Evolutionary conservation across 23 tunicate species (phyloP).

Genomic region (Phallusia fumigata): DNA sequence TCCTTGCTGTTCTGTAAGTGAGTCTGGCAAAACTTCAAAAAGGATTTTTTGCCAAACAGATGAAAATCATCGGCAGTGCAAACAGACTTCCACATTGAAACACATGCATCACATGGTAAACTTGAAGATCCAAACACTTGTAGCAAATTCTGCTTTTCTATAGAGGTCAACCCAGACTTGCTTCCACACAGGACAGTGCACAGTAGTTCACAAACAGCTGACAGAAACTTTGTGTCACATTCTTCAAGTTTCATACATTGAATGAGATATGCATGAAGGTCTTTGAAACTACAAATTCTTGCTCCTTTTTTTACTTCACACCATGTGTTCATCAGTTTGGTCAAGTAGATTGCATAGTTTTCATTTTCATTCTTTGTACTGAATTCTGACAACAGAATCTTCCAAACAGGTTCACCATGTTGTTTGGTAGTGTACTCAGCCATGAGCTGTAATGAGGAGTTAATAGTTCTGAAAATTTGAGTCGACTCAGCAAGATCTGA

Average conservation of each 20-base stretch:
- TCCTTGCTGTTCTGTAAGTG: conserved; percentile 23
- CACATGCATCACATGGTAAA: not conserved
- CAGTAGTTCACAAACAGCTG: conserved; percentile 18
- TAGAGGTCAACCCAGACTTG: conserved; percentile 13
- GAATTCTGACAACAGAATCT: conserved; percentile 20
- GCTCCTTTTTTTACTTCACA: conserved; percentile 26
- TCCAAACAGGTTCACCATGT: conserved; percentile 52
- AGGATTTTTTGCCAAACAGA: not conserved
- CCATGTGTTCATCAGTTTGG: conserved; percentile 54
- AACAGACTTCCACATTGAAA: conserved; percentile 27
- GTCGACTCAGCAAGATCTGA: not conserved
- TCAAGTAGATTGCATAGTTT: not conserved
- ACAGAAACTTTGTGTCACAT: not conserved
- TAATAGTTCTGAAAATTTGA: conserved; percentile 19
- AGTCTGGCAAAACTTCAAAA: conserved; percentile 53
- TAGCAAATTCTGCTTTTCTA: conserved; percentile 5
- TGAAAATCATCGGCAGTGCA: conserved; percentile 10
- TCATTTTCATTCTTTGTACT: not conserved
- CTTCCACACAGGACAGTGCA: conserved; percentile 31
- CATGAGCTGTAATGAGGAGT: conserved; percentile 33
- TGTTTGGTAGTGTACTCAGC: conserved; percentile 46
- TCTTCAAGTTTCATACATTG: not conserved
- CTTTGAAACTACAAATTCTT: conserved; percentile 10
- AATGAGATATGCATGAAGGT: conserved; percentile 7
- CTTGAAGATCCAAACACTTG: not conserved